Evolutionary conservation across 2,888 invertebrate genomes (phyloP).

Genomic region (Eubasilissa splendida): DNA sequence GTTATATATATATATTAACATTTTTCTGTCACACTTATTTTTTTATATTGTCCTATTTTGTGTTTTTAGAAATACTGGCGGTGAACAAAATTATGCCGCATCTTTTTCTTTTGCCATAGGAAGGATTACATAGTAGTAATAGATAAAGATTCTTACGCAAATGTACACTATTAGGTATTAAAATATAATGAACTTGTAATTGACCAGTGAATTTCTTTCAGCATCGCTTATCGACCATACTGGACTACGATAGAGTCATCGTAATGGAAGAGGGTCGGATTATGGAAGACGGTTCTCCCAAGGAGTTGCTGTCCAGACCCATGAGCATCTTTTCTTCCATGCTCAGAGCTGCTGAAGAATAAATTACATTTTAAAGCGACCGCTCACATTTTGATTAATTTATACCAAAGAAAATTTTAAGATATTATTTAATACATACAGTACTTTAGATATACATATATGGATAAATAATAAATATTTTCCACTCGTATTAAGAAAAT

Average conservation of each 20-base stretch:
- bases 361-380: neutral
- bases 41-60: too few species aligned
- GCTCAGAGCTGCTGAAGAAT: slow-evolving; percentile 66
- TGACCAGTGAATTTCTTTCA: slow-evolving; percentile 62
- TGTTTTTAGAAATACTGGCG: too few species aligned
- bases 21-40: too few species aligned
- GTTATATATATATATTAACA: too few species aligned
- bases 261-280: slow-evolving; percentile 80
- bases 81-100: too few species aligned
- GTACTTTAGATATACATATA: neutral
- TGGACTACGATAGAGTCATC: slow-evolving; percentile 80
- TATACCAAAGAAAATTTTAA: neutral
- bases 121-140: too few species aligned
- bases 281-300: slow-evolving; percentile 78
- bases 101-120: too few species aligned
- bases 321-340: slow-evolving; percentile 75
- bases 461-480: neutral
- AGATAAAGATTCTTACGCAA: too few species aligned
- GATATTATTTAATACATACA: neutral
- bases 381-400: too few species aligned
- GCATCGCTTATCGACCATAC: slow-evolving; percentile 83
- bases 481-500: neutral
- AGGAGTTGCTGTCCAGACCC: slow-evolving; percentile 71
- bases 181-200: too few species aligned
- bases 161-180: too few species aligned